These are phyloP conservation scores for Cossypha caffra DNA, from an alignment of 2,797 vertebrate species.

Conservation along the genomic window DNA sequence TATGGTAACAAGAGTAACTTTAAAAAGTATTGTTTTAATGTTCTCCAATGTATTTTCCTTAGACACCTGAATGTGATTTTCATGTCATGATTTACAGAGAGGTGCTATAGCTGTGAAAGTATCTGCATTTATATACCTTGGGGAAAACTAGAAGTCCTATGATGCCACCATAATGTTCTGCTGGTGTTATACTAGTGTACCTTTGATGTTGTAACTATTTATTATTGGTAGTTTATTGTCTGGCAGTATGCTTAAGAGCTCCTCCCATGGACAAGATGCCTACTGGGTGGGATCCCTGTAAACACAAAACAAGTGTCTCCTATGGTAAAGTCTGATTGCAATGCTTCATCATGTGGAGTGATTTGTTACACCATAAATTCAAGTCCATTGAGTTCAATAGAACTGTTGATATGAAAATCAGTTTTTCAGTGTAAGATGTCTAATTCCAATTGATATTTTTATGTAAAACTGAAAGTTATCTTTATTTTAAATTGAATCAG, in stretches of 20 bases:
- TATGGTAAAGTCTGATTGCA: not conserved
- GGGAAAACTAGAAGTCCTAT: not conserved
- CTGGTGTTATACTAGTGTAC: not conserved
- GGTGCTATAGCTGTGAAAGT: not conserved
- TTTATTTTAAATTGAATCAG: not conserved
- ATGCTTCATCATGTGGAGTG: not conserved
- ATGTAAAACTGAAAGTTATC: not conserved
- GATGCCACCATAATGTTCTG: not conserved
- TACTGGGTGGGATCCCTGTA: not conserved
- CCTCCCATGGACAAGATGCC: not conserved
- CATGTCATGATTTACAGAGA: not conserved
- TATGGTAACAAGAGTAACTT: not conserved
- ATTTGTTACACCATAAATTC: not conserved
- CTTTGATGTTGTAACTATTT: not conserved
- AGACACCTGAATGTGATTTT: not conserved
- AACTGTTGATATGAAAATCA: not conserved
- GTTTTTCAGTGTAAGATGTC: not conserved
- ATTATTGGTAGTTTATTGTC: not conserved
- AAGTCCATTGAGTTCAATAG: not conserved
- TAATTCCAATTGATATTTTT: not conserved
- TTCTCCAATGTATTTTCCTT: not conserved
- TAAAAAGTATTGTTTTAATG: not conserved
- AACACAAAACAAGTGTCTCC: not conserved
- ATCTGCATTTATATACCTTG: not conserved
- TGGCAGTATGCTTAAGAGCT: not conserved